Evolutionary conservation across 1,140 invertebrate genomes (phyloP), one percentile per base, ranked within the genome.

Genomic region (Marisa cornuarietis): DNA sequence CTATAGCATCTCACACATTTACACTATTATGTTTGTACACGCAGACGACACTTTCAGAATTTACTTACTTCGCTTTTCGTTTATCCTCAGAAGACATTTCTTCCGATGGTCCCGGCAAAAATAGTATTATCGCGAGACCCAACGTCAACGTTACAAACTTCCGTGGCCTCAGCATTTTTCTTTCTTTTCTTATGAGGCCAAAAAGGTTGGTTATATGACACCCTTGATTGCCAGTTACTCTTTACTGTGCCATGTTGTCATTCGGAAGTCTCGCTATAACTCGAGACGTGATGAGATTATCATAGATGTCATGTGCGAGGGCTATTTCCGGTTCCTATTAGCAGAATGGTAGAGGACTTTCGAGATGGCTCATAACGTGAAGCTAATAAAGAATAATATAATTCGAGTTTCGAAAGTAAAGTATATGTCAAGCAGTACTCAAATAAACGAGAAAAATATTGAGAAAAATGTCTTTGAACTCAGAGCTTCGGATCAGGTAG

Each of bases 161-260:
- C 24, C 26, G 24, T 54, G 76, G 49, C 63, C 65, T 68, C 14
- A 14, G 26, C 65, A 51, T n/a, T 63, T 77, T 77, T 65, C 65
- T 68, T 66, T 16, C 18, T 68, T 61, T 18, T 22, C 13, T 51
- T 22, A 2, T 52, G 76, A 77, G 49, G 76, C 76, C 49, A n/a
- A 18, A 24, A 31, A 31, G 14, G 66, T 58, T 58, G 54, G 11
- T 58, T 58, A 14, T 58, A 58, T 58, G 54, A 58, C 8, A 14
- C 16, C 11, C 54, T 58, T 14, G 16, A 58, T 18, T 58, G 54
- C 54, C 54, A 58, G 54, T 58, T 58, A 58, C 11, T 1, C 54
- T 58, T 63, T 49, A 77, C 22, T n/a, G 51, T 77, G 76, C 76
- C 76, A 77, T 77, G 76, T 77, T 77, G 76, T 77, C 63, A 76